A percentile compares a stretch with the other conserved stretches of the same genome.
Conservation (phyloP, 2,797 vertebrate species). For the Hephaestus fuliginosus region DNA sequence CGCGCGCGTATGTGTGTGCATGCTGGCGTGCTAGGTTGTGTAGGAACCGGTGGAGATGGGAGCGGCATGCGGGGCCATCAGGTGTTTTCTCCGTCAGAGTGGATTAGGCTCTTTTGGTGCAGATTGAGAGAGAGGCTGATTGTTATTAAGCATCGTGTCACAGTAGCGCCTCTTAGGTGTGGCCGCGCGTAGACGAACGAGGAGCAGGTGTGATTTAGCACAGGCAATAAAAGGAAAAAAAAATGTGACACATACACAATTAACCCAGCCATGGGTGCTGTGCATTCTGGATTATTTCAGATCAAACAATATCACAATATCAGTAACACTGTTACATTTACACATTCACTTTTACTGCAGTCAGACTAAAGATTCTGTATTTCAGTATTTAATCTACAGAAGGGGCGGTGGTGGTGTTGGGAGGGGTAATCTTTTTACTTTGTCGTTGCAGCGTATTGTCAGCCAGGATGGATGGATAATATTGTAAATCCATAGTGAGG, state of each 20-base stretch:
- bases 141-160: slow-evolving; percentile 94
- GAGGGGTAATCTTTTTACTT: slow-evolving; percentile 55
- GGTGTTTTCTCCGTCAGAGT: slow-evolving; percentile 94
- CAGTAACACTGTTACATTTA: slow-evolving; percentile 52
- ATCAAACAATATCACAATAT: slow-evolving; percentile 44
- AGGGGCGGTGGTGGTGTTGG: neutral
- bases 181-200: slow-evolving; percentile 92
- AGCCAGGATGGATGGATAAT: slow-evolving; percentile 62
- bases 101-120: slow-evolving; percentile 94
- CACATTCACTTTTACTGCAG: slow-evolving; percentile 58
- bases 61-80: slow-evolving; percentile 90
- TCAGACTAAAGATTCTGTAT: slow-evolving; percentile 45
- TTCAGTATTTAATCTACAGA: slow-evolving; percentile 50
- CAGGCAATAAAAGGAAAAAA: slow-evolving; percentile 83
- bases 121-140: slow-evolving; percentile 94
- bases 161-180: slow-evolving; percentile 93
- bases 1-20: neutral
- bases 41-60: slow-evolving; percentile 73
- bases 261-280: slow-evolving; percentile 82
- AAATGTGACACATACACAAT: slow-evolving; percentile 79
- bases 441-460: slow-evolving; percentile 53
- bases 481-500: slow-evolving; percentile 63
- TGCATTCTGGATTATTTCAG: slow-evolving; percentile 74
- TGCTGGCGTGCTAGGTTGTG: slow-evolving; percentile 7
- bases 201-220: slow-evolving; percentile 94